A percentile compares a stretch with the other conserved stretches of the same genome.
Conservation (phyloP, 2,888 invertebrate genomes). For the Limnephilus marmoratus region DNA sequence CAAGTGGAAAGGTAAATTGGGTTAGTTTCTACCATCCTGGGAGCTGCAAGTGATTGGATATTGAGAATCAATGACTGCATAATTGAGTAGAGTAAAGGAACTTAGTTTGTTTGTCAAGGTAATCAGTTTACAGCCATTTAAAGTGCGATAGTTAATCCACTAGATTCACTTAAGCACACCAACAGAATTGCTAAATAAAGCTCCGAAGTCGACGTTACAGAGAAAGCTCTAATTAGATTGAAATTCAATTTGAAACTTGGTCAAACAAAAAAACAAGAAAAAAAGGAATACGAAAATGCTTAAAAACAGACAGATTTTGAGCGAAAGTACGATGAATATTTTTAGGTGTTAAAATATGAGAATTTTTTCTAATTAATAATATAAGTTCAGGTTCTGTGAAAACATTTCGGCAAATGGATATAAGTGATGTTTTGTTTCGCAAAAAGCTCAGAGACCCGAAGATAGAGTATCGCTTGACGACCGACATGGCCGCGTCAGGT, state of each 20-base stretch:
- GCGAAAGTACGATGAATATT: too few species aligned
- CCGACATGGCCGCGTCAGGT: conserved; percentile 23
- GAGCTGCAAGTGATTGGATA: background rate
- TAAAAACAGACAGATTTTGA: background rate
- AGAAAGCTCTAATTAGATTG: background rate
- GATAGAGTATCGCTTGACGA: conserved; percentile 23
- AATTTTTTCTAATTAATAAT: background rate
- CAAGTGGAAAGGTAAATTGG: background rate
- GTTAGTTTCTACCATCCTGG: background rate
- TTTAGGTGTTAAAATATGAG: background rate
- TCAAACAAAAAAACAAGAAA: background rate
- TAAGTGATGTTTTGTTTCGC: background rate
- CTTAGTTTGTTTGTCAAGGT: background rate
- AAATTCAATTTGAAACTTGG: background rate
- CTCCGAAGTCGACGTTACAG: background rate
- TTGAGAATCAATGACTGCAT: background rate
- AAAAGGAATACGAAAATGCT: background rate
- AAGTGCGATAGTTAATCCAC: background rate
- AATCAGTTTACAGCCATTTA: background rate
- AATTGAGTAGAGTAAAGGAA: background rate
- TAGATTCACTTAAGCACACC: background rate
- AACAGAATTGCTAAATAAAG: background rate
- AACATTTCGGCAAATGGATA: background rate
- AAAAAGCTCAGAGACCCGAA: conserved; percentile 8
- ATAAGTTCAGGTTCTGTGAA: background rate